These are phyloP conservation scores for Nyctibius bracteatus DNA, from an alignment of 2,113 vertebrate genomes.

Conservation along the genomic window DNA sequence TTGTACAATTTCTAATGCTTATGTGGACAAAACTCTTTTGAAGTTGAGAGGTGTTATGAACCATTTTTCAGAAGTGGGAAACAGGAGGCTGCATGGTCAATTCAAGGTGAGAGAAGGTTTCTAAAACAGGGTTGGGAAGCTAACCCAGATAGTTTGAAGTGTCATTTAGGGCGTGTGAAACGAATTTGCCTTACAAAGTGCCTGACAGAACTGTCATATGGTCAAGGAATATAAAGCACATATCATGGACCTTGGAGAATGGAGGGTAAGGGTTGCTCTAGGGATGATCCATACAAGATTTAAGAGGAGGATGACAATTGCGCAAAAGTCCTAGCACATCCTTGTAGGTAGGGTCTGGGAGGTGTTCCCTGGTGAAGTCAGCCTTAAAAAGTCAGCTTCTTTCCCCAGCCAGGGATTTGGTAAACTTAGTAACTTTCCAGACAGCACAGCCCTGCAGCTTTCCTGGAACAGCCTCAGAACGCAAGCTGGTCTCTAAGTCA, in stretches of 20 bases:
- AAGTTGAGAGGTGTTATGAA: not conserved
- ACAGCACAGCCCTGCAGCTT: rapidly evolving
- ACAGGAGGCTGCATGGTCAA: not conserved
- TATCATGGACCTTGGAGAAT: not conserved
- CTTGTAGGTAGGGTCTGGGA: not conserved
- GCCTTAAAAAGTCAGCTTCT: rapidly evolving
- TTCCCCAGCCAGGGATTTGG: not conserved
- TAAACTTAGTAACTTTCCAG: not conserved
- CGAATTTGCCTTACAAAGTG: not conserved
- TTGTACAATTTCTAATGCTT: not conserved
- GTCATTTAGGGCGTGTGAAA: not conserved
- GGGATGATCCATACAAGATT: not conserved
- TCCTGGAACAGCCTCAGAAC: not conserved
- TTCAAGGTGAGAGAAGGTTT: not conserved
- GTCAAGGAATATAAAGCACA: not conserved
- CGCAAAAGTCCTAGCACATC: rapidly evolving
- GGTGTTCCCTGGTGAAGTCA: not conserved
- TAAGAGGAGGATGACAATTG: not conserved
- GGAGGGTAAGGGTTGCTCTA: not conserved
- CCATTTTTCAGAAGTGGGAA: not conserved
- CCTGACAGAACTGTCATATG: not conserved
- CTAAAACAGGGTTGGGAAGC: not conserved
- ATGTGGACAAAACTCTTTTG: not conserved
- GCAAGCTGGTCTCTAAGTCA: not conserved
- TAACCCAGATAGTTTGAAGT: not conserved